Evolutionary conservation across 1,140 invertebrate species (phyloP), one percentile per base, ranked within the genome.

Genomic region (Sycophaga agraensis): DNA sequence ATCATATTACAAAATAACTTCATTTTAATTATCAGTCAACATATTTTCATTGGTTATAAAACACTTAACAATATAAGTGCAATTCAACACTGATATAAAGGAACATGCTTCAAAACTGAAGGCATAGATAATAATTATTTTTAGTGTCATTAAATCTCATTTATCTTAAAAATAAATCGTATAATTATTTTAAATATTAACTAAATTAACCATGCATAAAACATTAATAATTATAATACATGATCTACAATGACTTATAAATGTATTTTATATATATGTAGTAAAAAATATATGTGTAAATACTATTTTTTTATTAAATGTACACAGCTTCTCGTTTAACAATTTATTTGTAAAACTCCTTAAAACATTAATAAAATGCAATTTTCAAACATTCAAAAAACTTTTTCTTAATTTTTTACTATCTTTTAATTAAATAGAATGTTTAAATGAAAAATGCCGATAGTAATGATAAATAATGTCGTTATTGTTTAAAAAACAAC

Each of bases 31-130:
- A 17, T 60, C 40, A 60, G 58, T 60, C 49, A 28, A 43, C 12
- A 24, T 24, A 59, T 45, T 21, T 46, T 55, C 39, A 8, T 69
- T 64, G 22, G 46, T 62, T 55, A 55, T 19, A 49, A 39, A 40
- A 14, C 17, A 61, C 26, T 54, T 61, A 34, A 22, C 37, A 72
- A n/a, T n/a, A n/a, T n/a, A n/a, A n/a, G n/a, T 64, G 62, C 65
- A 64, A 54, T 59, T 65, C 12, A 68, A 58, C 56, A 48, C 65
- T 35, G 24, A 58, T 21, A 45, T 12, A 35, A 46, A 68, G 19
- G 50, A 57, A 48, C 61, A 35, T 54, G 22, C 40, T 22, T 58
- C 12, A 22, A 34, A 68, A 22, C 24, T 43, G n/a, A 70, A 66
- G 37, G 66, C 65, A 54, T 40, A 2, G 59, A 37, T 60, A 57